Conservation (phyloP, 2,888 invertebrate species). For the Pterobdella sp. region DNA sequence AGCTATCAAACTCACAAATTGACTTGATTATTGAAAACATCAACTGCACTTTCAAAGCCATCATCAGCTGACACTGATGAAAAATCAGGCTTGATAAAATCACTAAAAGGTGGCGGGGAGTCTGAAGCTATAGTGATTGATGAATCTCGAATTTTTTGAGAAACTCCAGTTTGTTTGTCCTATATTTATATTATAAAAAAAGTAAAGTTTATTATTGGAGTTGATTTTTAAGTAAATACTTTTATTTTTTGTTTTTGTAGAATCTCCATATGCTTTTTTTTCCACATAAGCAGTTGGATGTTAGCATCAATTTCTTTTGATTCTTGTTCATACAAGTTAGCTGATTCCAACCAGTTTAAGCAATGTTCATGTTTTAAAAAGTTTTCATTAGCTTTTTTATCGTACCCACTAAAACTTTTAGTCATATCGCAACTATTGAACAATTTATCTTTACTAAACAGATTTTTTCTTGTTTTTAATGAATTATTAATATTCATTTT, state of each 20-base stretch:
- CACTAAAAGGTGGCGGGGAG: constrained; percentile 23
- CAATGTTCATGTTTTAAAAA: constrained; percentile 21
- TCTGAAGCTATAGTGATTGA: constrained; percentile 8
- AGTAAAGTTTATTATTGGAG: neutral
- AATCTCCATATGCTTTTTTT: constrained; percentile 28
- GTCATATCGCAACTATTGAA: neutral
- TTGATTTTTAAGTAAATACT: neutral
- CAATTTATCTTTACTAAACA: neutral
- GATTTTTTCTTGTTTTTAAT: neutral
- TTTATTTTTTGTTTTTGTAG: constrained; percentile 26
- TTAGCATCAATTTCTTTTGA: constrained; percentile 25
- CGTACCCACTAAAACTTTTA: neutral
- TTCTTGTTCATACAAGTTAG: constrained; percentile 18
- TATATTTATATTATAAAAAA: no score
- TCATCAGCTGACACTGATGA: constrained; percentile 20
- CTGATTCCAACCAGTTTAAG: constrained; percentile 20
- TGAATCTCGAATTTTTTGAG: neutral
- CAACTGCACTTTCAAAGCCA: constrained; percentile 26
- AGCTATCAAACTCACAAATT: neutral
- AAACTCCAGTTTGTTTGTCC: neutral
- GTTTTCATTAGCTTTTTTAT: neutral
- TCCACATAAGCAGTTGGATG: constrained; percentile 27
- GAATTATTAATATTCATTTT: no score
- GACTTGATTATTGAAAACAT: constrained; percentile 20
- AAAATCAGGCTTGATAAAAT: constrained; percentile 23